Conservation (phyloP, 2,888 invertebrate species). For the Sthenelais limicola region DNA sequence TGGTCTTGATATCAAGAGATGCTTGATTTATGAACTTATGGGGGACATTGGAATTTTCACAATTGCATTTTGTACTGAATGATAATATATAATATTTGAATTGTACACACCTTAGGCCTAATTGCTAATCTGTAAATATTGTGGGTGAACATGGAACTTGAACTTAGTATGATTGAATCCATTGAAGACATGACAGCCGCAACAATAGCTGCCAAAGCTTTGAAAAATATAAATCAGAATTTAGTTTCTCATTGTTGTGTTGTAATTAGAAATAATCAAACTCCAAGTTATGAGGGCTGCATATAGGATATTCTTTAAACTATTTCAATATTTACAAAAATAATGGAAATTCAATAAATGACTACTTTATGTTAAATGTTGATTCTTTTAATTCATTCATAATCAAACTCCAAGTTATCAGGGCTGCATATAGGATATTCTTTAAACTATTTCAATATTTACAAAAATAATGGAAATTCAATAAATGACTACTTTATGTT, state of each 20-base stretch:
- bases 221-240: conserved; percentile 10
- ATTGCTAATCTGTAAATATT: conserved; percentile 63
- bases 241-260: background rate
- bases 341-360: background rate
- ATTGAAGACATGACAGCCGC: conserved; percentile 69
- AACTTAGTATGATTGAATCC: conserved; percentile 64
- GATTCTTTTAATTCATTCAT: background rate
- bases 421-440: too few relatives aligned
- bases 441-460: too few relatives aligned
- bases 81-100: too few relatives aligned
- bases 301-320: too few relatives aligned
- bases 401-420: background rate
- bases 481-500: background rate
- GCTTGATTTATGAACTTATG: too few relatives aligned
- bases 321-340: too few relatives aligned
- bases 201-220: conserved; percentile 59
- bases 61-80: too few relatives aligned
- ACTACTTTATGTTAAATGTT: background rate
- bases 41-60: too few relatives aligned
- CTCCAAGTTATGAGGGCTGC: background rate
- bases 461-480: background rate
- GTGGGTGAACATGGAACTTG: conserved; percentile 65
- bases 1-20: too few relatives aligned
- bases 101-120: too few relatives aligned
- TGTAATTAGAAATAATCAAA: background rate